These are phyloP conservation scores for Limnothrissa miodon DNA, from an alignment of 2,113 vertebrate genomes.

Conservation along the genomic window DNA sequence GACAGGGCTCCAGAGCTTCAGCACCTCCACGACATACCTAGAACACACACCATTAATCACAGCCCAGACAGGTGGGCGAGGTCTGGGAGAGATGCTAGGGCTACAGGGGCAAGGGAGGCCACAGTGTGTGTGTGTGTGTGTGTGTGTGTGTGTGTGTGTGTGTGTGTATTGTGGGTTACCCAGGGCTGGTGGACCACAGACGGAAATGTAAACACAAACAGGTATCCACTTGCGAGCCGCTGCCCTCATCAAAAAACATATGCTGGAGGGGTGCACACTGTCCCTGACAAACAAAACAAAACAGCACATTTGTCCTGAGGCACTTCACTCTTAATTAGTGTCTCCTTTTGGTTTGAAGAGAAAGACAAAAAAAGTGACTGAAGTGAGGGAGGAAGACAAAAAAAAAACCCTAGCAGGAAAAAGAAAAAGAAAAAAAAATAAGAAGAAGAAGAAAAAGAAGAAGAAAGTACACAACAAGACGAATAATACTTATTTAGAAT, in stretches of 20 bases:
- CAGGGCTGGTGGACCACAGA: background rate
- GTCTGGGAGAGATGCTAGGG: constrained; percentile 28
- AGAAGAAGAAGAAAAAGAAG: background rate
- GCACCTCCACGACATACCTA: constrained; percentile 28
- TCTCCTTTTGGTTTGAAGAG: background rate
- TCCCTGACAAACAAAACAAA: constrained; percentile 5
- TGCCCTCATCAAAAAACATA: constrained; percentile 5
- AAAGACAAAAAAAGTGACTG: background rate
- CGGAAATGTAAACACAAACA: constrained; percentile 5
- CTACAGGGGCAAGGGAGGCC: background rate
- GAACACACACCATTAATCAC: constrained; percentile 47
- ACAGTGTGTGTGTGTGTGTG: background rate
- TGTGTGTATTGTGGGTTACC: background rate
- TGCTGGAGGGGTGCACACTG: background rate
- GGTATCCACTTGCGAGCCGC: background rate
- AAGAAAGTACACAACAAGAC: background rate
- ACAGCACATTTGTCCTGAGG: background rate
- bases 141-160: background rate
- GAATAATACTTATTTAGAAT: background rate
- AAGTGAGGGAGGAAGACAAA: background rate
- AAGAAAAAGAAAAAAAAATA: background rate
- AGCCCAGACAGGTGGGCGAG: constrained; percentile 26
- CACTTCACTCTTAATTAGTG: constrained; percentile 4
- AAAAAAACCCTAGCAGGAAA: no score
- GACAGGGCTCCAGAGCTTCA: constrained; percentile 19